These are phyloP conservation scores for Scelioninae gen. 2 DNA, from an alignment of 2,888 invertebrate species.

Conservation along the genomic window DNA sequence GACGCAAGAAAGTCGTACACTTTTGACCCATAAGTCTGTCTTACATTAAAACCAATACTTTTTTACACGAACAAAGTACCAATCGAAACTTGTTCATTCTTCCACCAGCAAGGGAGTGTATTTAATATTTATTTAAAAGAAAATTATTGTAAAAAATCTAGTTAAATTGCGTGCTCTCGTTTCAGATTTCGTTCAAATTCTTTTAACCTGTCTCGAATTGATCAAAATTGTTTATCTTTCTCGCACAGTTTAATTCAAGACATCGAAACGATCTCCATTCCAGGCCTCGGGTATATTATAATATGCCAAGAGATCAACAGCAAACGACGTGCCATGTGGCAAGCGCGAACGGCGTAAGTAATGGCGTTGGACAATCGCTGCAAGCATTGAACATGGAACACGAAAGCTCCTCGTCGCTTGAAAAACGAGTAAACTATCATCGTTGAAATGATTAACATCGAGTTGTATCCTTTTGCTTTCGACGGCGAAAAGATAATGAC, in stretches of 20 bases:
- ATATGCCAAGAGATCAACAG: constrained; percentile 43
- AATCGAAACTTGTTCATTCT: too few species aligned
- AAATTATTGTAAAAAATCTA: too few species aligned
- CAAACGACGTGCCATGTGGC: constrained; percentile 67
- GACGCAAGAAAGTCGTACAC: too few species aligned
- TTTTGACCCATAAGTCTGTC: too few species aligned
- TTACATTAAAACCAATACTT: not conserved
- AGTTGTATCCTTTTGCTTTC: constrained; percentile 46
- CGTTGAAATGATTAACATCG: constrained; percentile 65
- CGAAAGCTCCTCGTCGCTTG: constrained; percentile 60
- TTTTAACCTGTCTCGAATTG: too few species aligned
- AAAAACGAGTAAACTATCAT: constrained; percentile 70
- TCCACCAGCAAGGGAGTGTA: too few species aligned
- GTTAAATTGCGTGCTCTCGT: too few species aligned
- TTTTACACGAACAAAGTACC: too few species aligned
- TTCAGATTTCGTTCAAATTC: too few species aligned
- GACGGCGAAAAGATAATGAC: constrained; percentile 64
- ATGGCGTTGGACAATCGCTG: constrained; percentile 69
- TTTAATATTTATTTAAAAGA: too few species aligned
- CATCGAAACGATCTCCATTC: constrained; percentile 21
- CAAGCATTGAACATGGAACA: constrained; percentile 65
- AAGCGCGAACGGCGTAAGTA: constrained; percentile 71
- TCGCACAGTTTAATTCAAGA: constrained; percentile 21
- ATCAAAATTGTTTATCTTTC: constrained; percentile 21
- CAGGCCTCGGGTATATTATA: constrained; percentile 35